These are phyloP conservation scores for Otis tarda DNA, from an alignment of 2,113 vertebrate species.

Conservation along the genomic window DNA sequence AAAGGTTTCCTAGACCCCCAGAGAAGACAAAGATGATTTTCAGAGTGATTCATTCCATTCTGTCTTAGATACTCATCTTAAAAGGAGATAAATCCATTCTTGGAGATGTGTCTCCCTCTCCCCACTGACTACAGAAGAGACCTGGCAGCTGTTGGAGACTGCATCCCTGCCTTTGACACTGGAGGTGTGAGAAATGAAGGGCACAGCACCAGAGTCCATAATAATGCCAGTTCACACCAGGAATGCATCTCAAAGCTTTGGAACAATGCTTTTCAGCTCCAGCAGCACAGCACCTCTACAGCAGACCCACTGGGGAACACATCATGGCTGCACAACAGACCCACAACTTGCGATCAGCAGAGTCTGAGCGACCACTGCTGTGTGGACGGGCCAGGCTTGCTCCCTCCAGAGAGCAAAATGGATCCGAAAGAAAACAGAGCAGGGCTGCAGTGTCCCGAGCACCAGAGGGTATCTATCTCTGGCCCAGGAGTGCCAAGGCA, in stretches of 20 bases:
- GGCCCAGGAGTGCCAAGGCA: neutral
- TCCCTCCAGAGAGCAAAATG: neutral
- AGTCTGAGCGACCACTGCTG: neutral
- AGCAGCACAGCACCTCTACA: neutral
- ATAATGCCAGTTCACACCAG: neutral
- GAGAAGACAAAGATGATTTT: neutral
- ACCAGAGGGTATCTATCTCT: rapidly evolving
- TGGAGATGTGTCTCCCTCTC: neutral
- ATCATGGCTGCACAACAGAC: neutral
- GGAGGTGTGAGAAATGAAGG: neutral
- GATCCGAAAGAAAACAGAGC: neutral
- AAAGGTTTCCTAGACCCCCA: neutral
- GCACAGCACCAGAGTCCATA: neutral
- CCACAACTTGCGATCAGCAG: neutral
- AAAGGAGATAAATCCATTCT: neutral
- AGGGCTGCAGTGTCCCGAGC: neutral
- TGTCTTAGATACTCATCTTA: neutral
- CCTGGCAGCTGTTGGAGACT: neutral
- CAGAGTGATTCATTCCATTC: neutral
- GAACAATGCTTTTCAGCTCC: rapidly evolving
- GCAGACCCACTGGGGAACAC: rapidly evolving
- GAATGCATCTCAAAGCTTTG: neutral
- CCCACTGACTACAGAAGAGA: neutral
- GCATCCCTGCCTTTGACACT: neutral
- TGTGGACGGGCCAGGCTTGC: rapidly evolving